phyloP scores from a whole-genome alignment of 2,888 invertebrate genomes.

The Steinernema scapterisci region DNA sequence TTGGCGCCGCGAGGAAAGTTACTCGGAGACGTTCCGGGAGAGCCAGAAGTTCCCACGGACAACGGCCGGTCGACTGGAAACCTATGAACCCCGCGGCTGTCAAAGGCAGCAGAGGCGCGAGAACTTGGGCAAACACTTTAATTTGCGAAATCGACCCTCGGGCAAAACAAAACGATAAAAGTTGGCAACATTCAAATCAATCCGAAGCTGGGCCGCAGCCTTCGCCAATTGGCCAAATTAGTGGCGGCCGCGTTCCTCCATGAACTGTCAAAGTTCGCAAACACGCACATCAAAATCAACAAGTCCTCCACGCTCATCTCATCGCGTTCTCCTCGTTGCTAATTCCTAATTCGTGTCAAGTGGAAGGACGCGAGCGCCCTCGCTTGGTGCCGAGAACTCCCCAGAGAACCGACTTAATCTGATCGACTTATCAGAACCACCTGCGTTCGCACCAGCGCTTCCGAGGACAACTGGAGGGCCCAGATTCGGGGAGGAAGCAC shows the following conservation, averaged over 20 bases:
- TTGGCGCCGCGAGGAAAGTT: not conserved
- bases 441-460: not conserved
- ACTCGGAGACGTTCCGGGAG: no score
- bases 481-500: not conserved
- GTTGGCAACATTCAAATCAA: not conserved
- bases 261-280: not conserved
- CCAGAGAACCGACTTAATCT: not conserved
- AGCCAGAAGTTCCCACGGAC: not conserved
- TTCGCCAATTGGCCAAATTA: not conserved
- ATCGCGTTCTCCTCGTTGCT: not conserved
- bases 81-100: not conserved
- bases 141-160: not conserved
- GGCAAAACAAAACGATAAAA: slow-evolving; percentile 24
- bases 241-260: not conserved
- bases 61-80: not conserved
- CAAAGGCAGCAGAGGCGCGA: not conserved
- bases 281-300: not conserved
- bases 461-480: not conserved
- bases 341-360: not conserved
- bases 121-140: not conserved
- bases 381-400: not conserved
- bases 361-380: not conserved
- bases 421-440: slow-evolving; percentile 9
- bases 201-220: not conserved
- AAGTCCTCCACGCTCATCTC: not conserved